phyloP scores from a whole-genome alignment of 2,797 vertebrate genomes.

The Pelochelys cantorii region DNA sequence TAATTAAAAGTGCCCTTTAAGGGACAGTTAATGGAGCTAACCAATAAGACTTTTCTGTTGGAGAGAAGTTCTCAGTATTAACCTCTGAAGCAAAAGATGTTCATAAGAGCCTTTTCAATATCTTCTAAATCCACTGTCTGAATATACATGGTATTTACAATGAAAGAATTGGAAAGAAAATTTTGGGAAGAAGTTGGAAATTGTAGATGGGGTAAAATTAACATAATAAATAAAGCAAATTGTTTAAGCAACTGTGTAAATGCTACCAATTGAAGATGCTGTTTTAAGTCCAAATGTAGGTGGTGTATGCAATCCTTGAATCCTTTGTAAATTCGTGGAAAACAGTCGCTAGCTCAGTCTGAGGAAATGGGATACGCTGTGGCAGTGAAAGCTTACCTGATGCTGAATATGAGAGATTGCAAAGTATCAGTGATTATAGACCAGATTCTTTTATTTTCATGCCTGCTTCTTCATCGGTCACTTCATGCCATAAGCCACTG shows the following conservation, averaged over 20 bases:
- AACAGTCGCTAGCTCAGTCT: neutral
- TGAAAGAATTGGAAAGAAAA: neutral
- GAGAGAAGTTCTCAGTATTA: neutral
- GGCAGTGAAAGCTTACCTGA: neutral
- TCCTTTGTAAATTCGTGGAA: neutral
- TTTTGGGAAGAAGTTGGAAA: neutral
- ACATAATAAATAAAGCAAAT: neutral
- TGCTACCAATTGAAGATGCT: neutral
- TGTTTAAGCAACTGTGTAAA: neutral
- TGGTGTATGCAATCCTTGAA: neutral
- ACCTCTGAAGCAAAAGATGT: neutral
- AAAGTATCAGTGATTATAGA: neutral
- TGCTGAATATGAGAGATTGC: neutral
- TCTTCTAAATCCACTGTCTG: neutral
- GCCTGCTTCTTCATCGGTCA: neutral
- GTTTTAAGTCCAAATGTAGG: too few species aligned
- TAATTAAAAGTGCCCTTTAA: neutral
- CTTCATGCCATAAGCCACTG: neutral
- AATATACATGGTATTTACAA: neutral
- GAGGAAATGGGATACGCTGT: neutral
- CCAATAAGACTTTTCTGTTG: neutral
- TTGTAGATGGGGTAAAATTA: neutral
- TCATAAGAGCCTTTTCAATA: neutral
- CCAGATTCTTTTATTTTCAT: neutral
- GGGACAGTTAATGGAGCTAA: neutral